Conservation (phyloP, 2,888 invertebrate genomes). For the Apodemia zela region DNA sequence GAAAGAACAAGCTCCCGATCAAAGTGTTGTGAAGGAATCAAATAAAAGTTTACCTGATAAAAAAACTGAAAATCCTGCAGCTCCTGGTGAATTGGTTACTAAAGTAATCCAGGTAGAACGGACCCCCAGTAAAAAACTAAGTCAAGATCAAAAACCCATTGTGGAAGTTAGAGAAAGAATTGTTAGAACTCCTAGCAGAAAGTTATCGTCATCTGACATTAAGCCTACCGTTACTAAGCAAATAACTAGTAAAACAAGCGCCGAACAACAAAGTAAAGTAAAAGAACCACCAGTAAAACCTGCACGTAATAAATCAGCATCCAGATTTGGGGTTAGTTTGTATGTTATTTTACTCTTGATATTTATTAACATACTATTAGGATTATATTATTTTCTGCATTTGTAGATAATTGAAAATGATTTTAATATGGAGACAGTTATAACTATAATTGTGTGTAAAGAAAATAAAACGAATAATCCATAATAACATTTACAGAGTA, state of each 20-base stretch:
- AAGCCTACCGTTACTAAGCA: conserved; percentile 54
- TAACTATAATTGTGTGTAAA: conserved; percentile 37
- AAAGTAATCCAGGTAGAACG: conserved; percentile 71
- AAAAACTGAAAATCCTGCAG: conserved; percentile 41
- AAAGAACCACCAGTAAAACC: conserved; percentile 67
- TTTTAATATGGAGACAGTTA: conserved; percentile 36
- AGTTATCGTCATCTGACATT: conserved; percentile 46
- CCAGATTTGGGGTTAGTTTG: conserved; percentile 76
- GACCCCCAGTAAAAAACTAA: conserved; percentile 63
- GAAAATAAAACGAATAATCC: conserved; percentile 55
- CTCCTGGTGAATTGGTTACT: conserved; percentile 61
- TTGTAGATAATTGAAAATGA: conserved; percentile 36
- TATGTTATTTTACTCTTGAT: conserved; percentile 61
- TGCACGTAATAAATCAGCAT: conserved; percentile 72
- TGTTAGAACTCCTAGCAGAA: conserved; percentile 69
- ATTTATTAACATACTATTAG: conserved; percentile 65
- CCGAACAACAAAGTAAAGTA: conserved; percentile 53
- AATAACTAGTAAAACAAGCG: conserved; percentile 40
- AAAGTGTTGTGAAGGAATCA: neutral
- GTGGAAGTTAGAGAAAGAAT: conserved; percentile 68
- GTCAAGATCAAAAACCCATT: conserved; percentile 57
- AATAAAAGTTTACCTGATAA: conserved; percentile 41
- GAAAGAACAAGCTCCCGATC: conserved; percentile 41
- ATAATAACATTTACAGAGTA: conserved; percentile 74
- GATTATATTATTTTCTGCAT: conserved; percentile 57